These are phyloP conservation scores for Puma concolor DNA, from an alignment of 2,113 vertebrate genomes.

Conservation along the genomic window DNA sequence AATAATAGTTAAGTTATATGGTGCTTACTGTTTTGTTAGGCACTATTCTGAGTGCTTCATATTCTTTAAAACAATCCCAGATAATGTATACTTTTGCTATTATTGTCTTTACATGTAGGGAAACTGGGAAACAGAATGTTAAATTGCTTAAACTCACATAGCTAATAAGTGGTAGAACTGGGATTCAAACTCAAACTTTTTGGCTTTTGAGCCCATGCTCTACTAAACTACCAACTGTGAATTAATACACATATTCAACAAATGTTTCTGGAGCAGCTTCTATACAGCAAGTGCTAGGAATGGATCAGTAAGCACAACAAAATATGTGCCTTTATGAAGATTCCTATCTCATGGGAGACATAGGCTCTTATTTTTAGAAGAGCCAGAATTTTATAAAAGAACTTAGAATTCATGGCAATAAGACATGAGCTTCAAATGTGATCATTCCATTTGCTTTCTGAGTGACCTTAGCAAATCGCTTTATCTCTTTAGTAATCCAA, in stretches of 20 bases:
- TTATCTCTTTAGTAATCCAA: neutral
- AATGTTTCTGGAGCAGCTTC: neutral
- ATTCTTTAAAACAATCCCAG: neutral
- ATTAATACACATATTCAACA: neutral
- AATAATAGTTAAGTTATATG: neutral
- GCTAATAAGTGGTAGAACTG: neutral
- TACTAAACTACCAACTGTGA: neutral
- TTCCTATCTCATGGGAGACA: neutral
- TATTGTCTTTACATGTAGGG: neutral
- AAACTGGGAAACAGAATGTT: neutral
- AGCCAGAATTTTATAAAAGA: neutral
- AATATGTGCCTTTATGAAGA: neutral
- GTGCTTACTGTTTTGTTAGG: neutral
- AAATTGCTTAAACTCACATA: neutral
- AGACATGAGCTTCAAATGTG: neutral
- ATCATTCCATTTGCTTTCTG: neutral
- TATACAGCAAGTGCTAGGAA: neutral
- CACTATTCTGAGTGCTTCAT: neutral
- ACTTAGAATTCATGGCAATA: neutral
- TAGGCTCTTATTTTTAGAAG: neutral
- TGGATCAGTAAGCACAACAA: neutral
- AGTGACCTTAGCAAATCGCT: neutral
- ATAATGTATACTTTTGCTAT: neutral
- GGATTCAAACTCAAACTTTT: neutral
- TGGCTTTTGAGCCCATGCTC: neutral